A percentile compares a stretch with the other conserved stretches of the same genome.
Evolutionary conservation across 2,113 vertebrate genomes (phyloP).

Genomic region (Corynorhinus townsendii): DNA sequence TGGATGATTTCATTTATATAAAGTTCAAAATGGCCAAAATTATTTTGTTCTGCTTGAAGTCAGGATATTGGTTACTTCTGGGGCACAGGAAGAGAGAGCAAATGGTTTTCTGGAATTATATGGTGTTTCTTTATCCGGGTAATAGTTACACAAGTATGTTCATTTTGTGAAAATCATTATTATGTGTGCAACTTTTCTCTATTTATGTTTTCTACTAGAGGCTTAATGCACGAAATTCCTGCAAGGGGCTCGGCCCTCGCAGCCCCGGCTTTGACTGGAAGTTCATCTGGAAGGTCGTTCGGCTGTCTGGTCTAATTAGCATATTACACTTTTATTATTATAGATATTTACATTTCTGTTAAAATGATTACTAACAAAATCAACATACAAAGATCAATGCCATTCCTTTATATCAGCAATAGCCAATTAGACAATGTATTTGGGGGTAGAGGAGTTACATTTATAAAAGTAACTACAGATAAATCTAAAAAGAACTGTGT

Average conservation of each 20-base stretch:
- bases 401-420: not conserved
- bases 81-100: not conserved
- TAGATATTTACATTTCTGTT: not conserved
- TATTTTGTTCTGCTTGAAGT: conserved; percentile 12
- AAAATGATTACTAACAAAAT: not conserved
- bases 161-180: not conserved
- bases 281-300: too few relatives aligned
- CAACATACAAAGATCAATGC: not conserved
- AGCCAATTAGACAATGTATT: not conserved
- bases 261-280: too few relatives aligned
- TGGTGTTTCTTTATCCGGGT: not conserved
- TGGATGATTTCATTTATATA: not conserved
- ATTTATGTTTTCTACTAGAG: not conserved
- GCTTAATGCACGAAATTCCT: too few relatives aligned
- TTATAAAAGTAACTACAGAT: not conserved
- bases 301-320: too few relatives aligned
- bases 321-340: too few relatives aligned
- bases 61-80: not conserved
- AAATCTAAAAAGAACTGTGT: not conserved
- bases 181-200: not conserved
- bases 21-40: not conserved
- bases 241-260: too few relatives aligned
- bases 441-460: not conserved
- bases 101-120: not conserved
- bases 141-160: not conserved